These are phyloP conservation scores for Amphiduros pacificus DNA, from an alignment of 2,888 invertebrate genomes.

Conservation along the genomic window DNA sequence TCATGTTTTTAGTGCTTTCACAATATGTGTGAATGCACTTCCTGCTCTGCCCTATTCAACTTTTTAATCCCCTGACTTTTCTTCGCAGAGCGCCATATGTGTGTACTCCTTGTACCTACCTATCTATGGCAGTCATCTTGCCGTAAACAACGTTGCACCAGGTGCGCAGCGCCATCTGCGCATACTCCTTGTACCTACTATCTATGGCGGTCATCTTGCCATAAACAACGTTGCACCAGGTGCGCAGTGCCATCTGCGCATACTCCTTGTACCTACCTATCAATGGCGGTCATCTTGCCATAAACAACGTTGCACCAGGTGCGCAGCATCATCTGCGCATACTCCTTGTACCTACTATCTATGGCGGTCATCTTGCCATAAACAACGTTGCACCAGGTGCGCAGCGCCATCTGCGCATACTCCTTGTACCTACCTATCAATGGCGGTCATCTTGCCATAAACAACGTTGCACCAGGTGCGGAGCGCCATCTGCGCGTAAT, in stretches of 20 bases:
- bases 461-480: constrained; percentile 71
- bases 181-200: constrained; percentile 57
- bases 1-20: no score
- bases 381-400: constrained; percentile 70
- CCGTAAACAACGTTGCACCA: constrained; percentile 69
- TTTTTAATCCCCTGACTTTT: no score
- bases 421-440: constrained; percentile 51
- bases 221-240: constrained; percentile 69
- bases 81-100: no score
- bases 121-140: constrained; percentile 56
- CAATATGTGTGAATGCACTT: no score
- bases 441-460: constrained; percentile 56
- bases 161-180: constrained; percentile 66
- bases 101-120: no score
- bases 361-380: constrained; percentile 58
- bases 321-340: constrained; percentile 66
- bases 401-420: constrained; percentile 65
- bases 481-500: constrained; percentile 65
- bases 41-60: no score
- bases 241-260: constrained; percentile 66
- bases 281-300: constrained; percentile 57
- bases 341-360: constrained; percentile 53
- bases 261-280: constrained; percentile 48
- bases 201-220: constrained; percentile 58
- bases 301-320: constrained; percentile 70